Percentiles rank a stretch among this genome's conserved stretches.
Evolutionary conservation across 1,140 invertebrate genomes (phyloP).

Genomic region (Orchesella cincta): DNA sequence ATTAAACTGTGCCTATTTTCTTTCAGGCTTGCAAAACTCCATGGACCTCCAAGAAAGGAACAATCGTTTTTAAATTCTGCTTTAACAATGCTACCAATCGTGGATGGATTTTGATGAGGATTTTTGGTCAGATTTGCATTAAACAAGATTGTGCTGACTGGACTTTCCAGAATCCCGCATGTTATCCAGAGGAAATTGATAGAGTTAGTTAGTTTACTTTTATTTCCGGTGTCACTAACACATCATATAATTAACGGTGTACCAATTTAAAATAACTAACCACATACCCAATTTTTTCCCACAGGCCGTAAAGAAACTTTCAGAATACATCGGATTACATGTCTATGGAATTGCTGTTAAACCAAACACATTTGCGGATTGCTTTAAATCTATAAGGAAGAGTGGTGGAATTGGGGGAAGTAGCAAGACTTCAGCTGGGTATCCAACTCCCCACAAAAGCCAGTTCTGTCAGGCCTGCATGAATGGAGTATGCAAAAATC

Average conservation of each 20-base stretch:
- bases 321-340: background rate
- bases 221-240: too few species aligned
- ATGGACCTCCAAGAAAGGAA: slow-evolving; percentile 2
- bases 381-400: background rate
- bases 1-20: background rate
- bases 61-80: slow-evolving; percentile 7
- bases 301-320: slow-evolving; percentile 4
- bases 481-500: slow-evolving; percentile 12
- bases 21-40: slow-evolving; percentile 1
- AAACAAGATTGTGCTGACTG: background rate
- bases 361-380: background rate
- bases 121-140: background rate
- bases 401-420: background rate
- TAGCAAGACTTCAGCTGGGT: background rate
- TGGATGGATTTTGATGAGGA: background rate
- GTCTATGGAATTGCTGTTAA: background rate
- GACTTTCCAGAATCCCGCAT: background rate
- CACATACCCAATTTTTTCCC: background rate
- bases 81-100: background rate
- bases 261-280: background rate
- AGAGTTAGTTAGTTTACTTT: too few species aligned
- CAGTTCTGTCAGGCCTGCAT: background rate
- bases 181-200: slow-evolving; percentile 9
- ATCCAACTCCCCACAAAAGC: background rate
- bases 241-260: too few species aligned